phyloP scores from a whole-genome alignment of 1,140 invertebrate species.

The Campoletis sonorensis region DNA sequence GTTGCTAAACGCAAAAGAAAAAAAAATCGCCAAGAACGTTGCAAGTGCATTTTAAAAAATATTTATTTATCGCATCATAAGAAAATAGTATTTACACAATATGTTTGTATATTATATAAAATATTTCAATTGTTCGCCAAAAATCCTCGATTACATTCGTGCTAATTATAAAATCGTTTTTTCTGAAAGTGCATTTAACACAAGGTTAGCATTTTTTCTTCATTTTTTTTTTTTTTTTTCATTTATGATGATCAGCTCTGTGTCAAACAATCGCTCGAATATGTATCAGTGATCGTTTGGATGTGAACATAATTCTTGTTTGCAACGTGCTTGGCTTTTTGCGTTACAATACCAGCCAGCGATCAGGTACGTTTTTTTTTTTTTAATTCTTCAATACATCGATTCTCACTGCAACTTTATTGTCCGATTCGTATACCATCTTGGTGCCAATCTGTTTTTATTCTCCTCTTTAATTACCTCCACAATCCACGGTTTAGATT shows the following conservation, averaged over 20 bases:
- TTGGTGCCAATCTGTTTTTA: constrained; percentile 30
- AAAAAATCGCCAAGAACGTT: constrained; percentile 11
- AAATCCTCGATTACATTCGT: constrained; percentile 20
- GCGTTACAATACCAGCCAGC: constrained; percentile 43
- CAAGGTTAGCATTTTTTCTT: background rate
- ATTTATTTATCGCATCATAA: constrained; percentile 31
- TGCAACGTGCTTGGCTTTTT: constrained; percentile 42
- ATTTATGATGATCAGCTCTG: too few relatives aligned
- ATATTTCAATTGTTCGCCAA: constrained; percentile 18
- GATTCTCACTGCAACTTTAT: constrained; percentile 45
- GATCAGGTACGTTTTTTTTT: constrained; percentile 51
- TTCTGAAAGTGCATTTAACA: background rate
- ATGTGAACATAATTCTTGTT: constrained; percentile 19
- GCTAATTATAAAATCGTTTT: background rate
- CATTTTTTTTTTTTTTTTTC: background rate
- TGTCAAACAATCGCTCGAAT: too few relatives aligned
- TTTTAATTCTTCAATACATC: too few relatives aligned
- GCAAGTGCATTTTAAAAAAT: constrained; percentile 29
- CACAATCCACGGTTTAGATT: background rate
- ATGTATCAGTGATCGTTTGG: too few relatives aligned
- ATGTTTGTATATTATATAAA: constrained; percentile 9
- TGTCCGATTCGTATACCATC: constrained; percentile 47
- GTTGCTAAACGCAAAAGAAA: background rate
- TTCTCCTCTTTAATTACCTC: background rate
- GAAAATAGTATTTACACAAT: constrained; percentile 5